Conservation (phyloP, 2,113 vertebrate genomes). For the Bos taurus region ARS-UCD2.0 NC_037330.1:102471501-102472000, state of each 20-base stretch:
- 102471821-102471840: neutral
- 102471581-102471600: conserved; percentile 73
- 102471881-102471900: neutral
- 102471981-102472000: neutral
- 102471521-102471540: conserved; percentile 78
- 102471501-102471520: conserved; percentile 67
- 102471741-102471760: neutral
- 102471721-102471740: neutral
- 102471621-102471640: neutral
- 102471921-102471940: neutral
- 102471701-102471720: neutral
- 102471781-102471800: neutral
- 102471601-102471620: conserved; percentile 33
- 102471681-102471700: neutral
- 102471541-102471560: conserved; percentile 73
- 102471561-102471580: conserved; percentile 75
- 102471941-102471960: rapidly evolving
- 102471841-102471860: neutral
- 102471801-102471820: neutral
- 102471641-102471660: neutral
- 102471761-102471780: neutral
- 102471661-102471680: neutral
- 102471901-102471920: neutral
- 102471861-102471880: neutral
- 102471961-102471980: neutral